Base-by-base conservation (phyloP, 2,888 invertebrate species). In the Globia sparganii region DNA sequence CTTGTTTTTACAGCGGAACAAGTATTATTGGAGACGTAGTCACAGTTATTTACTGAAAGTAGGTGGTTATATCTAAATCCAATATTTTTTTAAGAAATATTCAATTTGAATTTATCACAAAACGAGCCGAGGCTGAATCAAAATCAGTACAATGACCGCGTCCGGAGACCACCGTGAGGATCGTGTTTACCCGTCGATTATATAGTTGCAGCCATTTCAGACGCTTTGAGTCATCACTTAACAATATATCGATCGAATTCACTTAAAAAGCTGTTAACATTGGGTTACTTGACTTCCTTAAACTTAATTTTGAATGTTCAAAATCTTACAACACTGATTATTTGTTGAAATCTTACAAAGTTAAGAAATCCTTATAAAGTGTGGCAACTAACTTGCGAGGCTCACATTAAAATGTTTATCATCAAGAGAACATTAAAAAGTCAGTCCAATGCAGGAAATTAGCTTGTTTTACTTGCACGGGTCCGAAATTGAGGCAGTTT, bases 401-500 rank as follows among this genome's bases (percentile, higher is more conserved):
- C 65, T 62, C 69, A 69, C 66, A 72, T 69, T 77, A 67, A 72
- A 72, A 80, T 59, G 43, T 61, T 91, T 91, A 91, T 90, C 91
- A 90, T 91, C 88, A 90, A 91, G 91, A 91, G 90, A 92, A 91
- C 91, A 91, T 91, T 91, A 92, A 92, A 93, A 91, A 92, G 90
- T 89, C 66, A 72, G 90, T 83, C 88, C 88, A 89, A 83, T 87
- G 89, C 92, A 93, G 94, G 93, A 95, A 95, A 95, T 95, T 93
- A 93, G 90, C 91, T 92, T 91, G 91, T 93, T 92, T 92, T 89
- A 92, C 91, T 92, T 91, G 89, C 91, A 91, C 77, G 75, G 84
- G 80, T 86, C 89, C 88, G 88, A 91, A 92, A 92, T 94, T 92
- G 92, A 93, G 91, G 93, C 91, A 89, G 90, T 93, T 93, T 93